Percentiles rank a stretch among this genome's conserved stretches.
These are phyloP conservation scores for Thelaira solivaga DNA, from an alignment of 2,888 invertebrate species.

Conservation along the genomic window DNA sequence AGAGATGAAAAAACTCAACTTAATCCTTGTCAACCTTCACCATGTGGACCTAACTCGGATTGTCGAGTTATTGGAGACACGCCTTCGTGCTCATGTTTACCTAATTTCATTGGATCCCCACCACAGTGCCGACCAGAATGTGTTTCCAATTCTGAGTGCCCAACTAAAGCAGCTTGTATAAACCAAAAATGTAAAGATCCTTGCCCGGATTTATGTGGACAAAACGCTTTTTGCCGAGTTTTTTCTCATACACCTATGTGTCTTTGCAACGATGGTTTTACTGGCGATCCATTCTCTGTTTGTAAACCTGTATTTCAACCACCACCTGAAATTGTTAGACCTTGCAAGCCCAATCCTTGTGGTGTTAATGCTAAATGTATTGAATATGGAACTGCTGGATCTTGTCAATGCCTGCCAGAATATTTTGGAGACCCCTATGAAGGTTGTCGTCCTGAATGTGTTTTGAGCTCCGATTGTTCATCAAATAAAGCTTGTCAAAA, in stretches of 20 bases:
- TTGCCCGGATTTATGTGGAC: constrained; percentile 81
- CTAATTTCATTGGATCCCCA: constrained; percentile 80
- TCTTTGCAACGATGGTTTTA: constrained; percentile 79
- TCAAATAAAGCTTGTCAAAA: constrained; percentile 83
- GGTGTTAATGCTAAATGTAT: constrained; percentile 85
- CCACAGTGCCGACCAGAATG: constrained; percentile 84
- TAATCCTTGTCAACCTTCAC: constrained; percentile 81
- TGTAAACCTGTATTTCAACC: constrained; percentile 77
- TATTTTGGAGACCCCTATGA: constrained; percentile 88
- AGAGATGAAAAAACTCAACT: constrained; percentile 67
- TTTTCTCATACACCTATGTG: constrained; percentile 80
- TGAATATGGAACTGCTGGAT: constrained; percentile 84
- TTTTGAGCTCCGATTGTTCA: constrained; percentile 82
- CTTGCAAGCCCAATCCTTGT: constrained; percentile 79
- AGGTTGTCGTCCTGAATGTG: constrained; percentile 84
- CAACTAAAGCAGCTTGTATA: constrained; percentile 80
- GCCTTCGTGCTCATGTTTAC: constrained; percentile 79
- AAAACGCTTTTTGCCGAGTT: constrained; percentile 80
- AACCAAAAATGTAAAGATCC: constrained; percentile 80
- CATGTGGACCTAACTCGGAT: constrained; percentile 86
- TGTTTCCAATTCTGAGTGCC: constrained; percentile 81
- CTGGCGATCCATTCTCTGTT: constrained; percentile 81
- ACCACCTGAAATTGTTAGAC: constrained; percentile 71
- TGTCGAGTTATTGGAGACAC: constrained; percentile 79
- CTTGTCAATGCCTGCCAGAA: constrained; percentile 84